Conservation (phyloP, 2,888 invertebrate species). For the Oscheius sp. region DNA sequence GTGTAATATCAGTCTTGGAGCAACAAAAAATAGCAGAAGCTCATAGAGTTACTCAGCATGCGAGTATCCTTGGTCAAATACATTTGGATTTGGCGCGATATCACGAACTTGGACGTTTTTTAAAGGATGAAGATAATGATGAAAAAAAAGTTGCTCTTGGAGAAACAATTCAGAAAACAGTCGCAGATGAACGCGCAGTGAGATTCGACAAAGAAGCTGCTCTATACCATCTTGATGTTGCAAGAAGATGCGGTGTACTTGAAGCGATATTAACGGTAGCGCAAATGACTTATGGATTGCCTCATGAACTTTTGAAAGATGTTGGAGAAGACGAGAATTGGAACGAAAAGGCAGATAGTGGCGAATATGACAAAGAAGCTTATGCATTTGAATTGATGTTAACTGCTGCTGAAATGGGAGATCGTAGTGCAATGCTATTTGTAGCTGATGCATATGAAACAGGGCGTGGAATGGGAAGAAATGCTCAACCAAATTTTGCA, state of each 20-base stretch:
- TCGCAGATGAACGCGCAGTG: neutral
- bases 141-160: slow-evolving; percentile 33
- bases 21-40: slow-evolving; percentile 60
- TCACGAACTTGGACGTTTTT: slow-evolving; percentile 75
- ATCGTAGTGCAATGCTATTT: slow-evolving; percentile 74
- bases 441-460: slow-evolving; percentile 74
- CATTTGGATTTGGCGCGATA: slow-evolving; percentile 76
- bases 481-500: slow-evolving; percentile 42
- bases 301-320: slow-evolving; percentile 73
- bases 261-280: slow-evolving; percentile 74
- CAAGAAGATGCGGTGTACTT: slow-evolving; percentile 74
- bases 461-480: slow-evolving; percentile 66
- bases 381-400: slow-evolving; percentile 70
- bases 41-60: slow-evolving; percentile 50
- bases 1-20: slow-evolving; percentile 66
- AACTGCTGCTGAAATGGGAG: slow-evolving; percentile 74
- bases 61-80: slow-evolving; percentile 74
- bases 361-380: slow-evolving; percentile 69
- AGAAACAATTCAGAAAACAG: neutral
- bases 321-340: slow-evolving; percentile 71
- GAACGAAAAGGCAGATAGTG: slow-evolving; percentile 42
- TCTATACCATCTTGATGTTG: slow-evolving; percentile 74
- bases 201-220: slow-evolving; percentile 74
- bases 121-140: slow-evolving; percentile 45
- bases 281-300: slow-evolving; percentile 73